phyloP scores from a whole-genome alignment of 1,140 invertebrate genomes.

The Chionoecetes opilio region DNA sequence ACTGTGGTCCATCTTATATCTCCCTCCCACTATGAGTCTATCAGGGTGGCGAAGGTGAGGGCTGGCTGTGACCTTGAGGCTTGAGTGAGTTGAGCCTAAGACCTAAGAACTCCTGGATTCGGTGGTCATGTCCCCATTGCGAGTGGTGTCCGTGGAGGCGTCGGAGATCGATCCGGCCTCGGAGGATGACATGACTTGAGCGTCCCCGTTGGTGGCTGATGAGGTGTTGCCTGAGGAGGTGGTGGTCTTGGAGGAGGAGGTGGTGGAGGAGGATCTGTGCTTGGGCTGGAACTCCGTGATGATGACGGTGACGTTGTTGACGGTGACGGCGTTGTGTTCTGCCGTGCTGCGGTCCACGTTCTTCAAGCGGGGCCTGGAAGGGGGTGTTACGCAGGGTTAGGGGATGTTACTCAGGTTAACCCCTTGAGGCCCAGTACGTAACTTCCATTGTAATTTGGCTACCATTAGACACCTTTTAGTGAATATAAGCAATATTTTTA shows the following conservation, averaged over 20 bases:
- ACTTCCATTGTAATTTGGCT: too few species aligned
- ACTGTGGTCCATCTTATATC: neutral
- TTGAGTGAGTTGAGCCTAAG: conserved; percentile 50
- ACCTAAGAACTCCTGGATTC: conserved; percentile 79
- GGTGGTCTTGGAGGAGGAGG: conserved; percentile 67
- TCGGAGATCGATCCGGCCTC: conserved; percentile 79
- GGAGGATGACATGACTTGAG: conserved; percentile 78
- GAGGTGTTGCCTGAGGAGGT: conserved; percentile 66
- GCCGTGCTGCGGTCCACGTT: conserved; percentile 95
- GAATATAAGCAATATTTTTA: too few species aligned
- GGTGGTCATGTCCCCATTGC: conserved; percentile 77
- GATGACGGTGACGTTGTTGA: conserved; percentile 97
- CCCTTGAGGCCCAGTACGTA: too few species aligned
- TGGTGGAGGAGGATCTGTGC: conserved; percentile 84
- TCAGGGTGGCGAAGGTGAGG: neutral
- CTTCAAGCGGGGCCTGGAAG: conserved; percentile 89
- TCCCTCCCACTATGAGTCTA: neutral
- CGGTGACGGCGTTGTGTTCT: conserved; percentile 96
- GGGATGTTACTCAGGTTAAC: too few species aligned
- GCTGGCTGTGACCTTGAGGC: neutral
- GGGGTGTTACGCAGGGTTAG: too few species aligned
- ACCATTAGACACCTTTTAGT: too few species aligned
- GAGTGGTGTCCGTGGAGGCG: conserved; percentile 76
- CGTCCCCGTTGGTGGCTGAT: conserved; percentile 66
- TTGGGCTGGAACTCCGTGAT: conserved; percentile 98